These are phyloP conservation scores for Macrophya annulata DNA, from an alignment of 2,888 invertebrate genomes.

Conservation along the genomic window DNA sequence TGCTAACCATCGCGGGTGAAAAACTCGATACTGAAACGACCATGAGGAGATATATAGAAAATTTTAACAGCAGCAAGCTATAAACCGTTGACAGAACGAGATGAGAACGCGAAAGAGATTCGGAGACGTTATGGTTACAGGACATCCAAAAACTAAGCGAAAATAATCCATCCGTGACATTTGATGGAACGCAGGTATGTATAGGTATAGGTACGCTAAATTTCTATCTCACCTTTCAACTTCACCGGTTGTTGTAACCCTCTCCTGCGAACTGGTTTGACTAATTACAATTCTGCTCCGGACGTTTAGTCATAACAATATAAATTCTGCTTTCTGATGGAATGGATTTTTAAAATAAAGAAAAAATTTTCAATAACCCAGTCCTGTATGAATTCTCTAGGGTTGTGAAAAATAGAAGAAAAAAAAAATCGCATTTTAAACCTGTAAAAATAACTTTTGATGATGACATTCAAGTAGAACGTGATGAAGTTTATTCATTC, in stretches of 20 bases:
- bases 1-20: conserved; percentile 33
- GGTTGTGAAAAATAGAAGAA: too few relatives aligned
- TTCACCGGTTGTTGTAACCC: not conserved
- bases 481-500: not conserved
- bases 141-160: not conserved
- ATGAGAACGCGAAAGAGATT: not conserved
- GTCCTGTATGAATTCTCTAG: not conserved
- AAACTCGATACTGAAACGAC: not conserved
- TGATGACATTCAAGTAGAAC: not conserved
- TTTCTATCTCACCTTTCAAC: conserved; percentile 30
- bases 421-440: not conserved
- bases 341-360: not conserved
- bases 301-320: conserved; percentile 17
- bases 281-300: conserved; percentile 25
- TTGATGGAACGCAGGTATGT: conserved; percentile 11
- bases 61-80: not conserved
- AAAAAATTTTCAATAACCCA: not conserved
- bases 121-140: not conserved
- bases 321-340: not conserved
- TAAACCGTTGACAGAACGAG: not conserved
- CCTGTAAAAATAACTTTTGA: not conserved
- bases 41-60: not conserved
- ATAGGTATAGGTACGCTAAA: conserved; percentile 20
- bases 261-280: not conserved
- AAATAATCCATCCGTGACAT: not conserved